Evolutionary conservation across 2,888 invertebrate genomes (phyloP), one percentile per base, ranked within the genome.

Genomic region (Zootermopsis nevadensis): DNA sequence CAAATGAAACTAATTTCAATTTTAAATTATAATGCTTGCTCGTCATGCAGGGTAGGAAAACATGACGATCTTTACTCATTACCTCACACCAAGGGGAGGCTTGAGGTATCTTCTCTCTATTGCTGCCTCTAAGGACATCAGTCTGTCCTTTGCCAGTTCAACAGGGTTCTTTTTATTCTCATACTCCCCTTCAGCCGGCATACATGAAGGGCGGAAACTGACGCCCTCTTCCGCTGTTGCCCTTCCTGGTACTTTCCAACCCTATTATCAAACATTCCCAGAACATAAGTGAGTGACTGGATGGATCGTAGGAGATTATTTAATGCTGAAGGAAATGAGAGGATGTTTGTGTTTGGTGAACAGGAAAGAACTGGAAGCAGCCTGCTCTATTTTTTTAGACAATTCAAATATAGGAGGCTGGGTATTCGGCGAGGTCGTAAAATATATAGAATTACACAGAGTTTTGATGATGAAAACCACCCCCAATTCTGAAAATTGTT

Each of bases 91-190:
- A 83, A 99, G 91, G 72, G 98, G 98, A 84, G 98, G 97, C 89
- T 98, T 97, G 72, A 99, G 91, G 89, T 98, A 99, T 86, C 99
- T 92, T 86, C 98, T 91, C 89, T 99, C 99, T 82, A 99, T 97
- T 86, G 97, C 97, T 0, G 95, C 94, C 89, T 99, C 98, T 24
- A 99, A 91, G 0, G 94, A 93, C 7, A 96, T 92, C 82, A 99
- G 92, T 87, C 97, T 93, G 87, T 94, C 94, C 55, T 93, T 92
- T 88, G 93, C 91, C 89, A 93, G 90, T 88, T 92, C 90, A 86
- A 93, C 91, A 88, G 93, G 90, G 90, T 89, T 89, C 66, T 81
- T 69, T 35, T 85, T 85, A 22, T 81, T 83, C 27, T 87, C 87
- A 35, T 87, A 86, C 24, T 87, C 86, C n/a, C 87, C 86, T 24